Evolutionary conservation across 30 jellyfish, hydroid and myxozoan genomes (phyloP).

Genomic region (Mastigias papua): DNA sequence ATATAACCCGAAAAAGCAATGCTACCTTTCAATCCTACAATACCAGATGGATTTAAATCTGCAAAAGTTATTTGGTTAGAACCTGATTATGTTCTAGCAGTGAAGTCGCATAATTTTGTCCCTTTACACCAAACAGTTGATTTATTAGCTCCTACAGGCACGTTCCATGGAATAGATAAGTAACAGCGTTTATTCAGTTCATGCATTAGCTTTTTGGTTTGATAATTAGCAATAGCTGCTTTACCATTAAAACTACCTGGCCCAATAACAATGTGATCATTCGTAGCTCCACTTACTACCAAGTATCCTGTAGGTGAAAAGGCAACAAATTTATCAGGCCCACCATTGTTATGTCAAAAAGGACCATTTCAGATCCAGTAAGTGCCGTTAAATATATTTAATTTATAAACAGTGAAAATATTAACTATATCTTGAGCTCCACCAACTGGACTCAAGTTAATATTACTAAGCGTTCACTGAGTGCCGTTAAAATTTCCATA

Average conservation of each 20-base stretch:
- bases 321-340: conserved; percentile 27
- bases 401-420: conserved; percentile 18
- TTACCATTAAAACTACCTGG: not conserved
- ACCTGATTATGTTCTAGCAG: conserved; percentile 51
- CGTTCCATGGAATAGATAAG: conserved; percentile 53
- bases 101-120: conserved; percentile 36
- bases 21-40: conserved; percentile 16
- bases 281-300: conserved; percentile 6
- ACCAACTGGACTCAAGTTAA: conserved; percentile 32
- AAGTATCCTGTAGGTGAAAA: conserved; percentile 30
- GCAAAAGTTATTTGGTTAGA: conserved; percentile 62
- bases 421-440: conserved; percentile 45
- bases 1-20: conserved; percentile 24
- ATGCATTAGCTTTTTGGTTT: conserved; percentile 50
- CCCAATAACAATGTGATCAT: conserved; percentile 6
- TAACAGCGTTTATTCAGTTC: conserved; percentile 46
- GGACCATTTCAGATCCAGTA: conserved; percentile 36
- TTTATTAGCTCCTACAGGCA: conserved; percentile 32
- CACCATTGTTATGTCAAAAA: conserved; percentile 62
- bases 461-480: conserved; percentile 55
- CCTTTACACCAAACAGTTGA: conserved; percentile 63
- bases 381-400: conserved; percentile 30
- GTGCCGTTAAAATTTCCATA: conserved; percentile 40
- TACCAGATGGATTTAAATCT: conserved; percentile 46
- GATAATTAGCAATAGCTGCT: conserved; percentile 22